Conservation (phyloP, 2,888 invertebrate species). For the Eremobia ochroleuca region DNA sequence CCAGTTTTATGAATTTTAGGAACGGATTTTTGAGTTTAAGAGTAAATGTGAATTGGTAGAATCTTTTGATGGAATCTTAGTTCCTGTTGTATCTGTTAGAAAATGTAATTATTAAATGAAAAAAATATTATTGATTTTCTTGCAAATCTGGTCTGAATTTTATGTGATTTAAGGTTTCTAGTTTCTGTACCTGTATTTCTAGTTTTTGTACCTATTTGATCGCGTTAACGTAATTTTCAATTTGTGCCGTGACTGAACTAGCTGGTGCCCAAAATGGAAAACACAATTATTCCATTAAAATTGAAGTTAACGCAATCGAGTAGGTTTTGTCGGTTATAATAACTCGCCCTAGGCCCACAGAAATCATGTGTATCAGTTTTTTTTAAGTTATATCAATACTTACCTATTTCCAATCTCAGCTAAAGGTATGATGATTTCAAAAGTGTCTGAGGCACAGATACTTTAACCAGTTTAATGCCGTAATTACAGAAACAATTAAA, state of each 20-base stretch:
- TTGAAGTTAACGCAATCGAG: too few relatives aligned
- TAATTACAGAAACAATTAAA: neutral
- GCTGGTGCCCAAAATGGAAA: neutral
- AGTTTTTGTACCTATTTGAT: too few relatives aligned
- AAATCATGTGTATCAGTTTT: neutral
- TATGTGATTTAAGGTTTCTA: too few relatives aligned
- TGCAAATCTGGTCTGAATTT: too few relatives aligned
- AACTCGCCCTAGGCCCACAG: too few relatives aligned
- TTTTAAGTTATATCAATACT: neutral
- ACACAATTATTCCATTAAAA: too few relatives aligned
- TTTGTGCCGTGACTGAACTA: neutral
- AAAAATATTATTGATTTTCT: too few relatives aligned
- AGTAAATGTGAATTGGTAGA: neutral
- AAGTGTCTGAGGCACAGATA: neutral
- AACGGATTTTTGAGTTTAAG: neutral
- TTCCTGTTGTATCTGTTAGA: neutral
- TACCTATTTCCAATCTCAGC: neutral
- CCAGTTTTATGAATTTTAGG: slow-evolving; percentile 9
- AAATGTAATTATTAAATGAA: neutral
- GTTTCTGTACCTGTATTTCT: too few relatives aligned
- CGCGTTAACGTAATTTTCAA: neutral
- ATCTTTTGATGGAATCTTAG: neutral
- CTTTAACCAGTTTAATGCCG: neutral
- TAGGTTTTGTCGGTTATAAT: too few relatives aligned
- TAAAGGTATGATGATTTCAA: neutral